These are phyloP conservation scores for Ciona savignyi DNA, from an alignment of 23 tunicate species.

Conservation along the genomic window DNA sequence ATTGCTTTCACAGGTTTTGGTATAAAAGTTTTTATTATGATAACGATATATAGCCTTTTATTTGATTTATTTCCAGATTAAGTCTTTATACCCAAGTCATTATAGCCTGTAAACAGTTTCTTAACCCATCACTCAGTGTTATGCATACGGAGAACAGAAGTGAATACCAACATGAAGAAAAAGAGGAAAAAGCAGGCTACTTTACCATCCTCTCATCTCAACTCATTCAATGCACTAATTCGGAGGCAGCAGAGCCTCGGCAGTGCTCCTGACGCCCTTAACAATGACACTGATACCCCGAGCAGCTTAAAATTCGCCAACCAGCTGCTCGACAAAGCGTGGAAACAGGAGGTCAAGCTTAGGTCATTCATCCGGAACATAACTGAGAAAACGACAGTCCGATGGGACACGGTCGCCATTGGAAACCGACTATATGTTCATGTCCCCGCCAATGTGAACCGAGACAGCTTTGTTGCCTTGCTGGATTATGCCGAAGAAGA, in stretches of 20 bases:
- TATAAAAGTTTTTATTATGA: too few species aligned
- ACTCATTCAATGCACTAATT: slow-evolving; percentile 13
- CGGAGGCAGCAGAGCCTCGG: slow-evolving; percentile 36
- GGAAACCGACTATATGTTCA: slow-evolving; percentile 44
- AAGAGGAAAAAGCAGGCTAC: slow-evolving; percentile 72
- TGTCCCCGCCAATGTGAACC: slow-evolving; percentile 30
- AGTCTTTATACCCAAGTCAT: too few species aligned
- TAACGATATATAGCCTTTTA: too few species aligned
- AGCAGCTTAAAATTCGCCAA: not conserved
- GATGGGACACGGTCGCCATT: slow-evolving; percentile 1
- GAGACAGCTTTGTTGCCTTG: slow-evolving; percentile 79
- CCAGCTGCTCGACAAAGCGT: not conserved
- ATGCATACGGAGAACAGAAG: slow-evolving; percentile 38
- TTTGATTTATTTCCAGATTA: too few species aligned
- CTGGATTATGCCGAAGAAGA: slow-evolving; percentile 86
- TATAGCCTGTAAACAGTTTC: too few species aligned
- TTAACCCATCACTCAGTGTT: slow-evolving; percentile 16
- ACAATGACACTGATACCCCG: not conserved
- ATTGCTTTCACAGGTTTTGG: too few species aligned
- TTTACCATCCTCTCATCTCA: slow-evolving; percentile 29
- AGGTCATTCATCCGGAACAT: not conserved
- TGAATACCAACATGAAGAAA: slow-evolving; percentile 39
- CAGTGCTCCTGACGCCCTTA: slow-evolving; percentile 99
- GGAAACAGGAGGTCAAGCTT: not conserved
- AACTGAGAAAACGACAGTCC: not conserved